Base-by-base conservation (phyloP, 2,888 invertebrate genomes). In the Panopea generosa region DNA sequence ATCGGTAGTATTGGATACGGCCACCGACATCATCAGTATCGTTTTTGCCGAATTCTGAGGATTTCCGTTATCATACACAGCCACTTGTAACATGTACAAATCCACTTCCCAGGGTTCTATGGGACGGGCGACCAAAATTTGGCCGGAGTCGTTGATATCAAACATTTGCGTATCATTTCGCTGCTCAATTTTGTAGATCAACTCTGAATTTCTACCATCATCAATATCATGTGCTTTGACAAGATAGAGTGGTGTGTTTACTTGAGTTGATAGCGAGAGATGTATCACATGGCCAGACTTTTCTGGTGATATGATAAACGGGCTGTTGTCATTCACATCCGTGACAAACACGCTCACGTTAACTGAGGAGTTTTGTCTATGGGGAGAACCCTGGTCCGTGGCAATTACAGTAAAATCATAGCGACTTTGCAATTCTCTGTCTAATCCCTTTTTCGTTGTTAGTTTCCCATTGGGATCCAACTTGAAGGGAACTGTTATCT, bases 381-480 rank as follows among this genome's bases (percentile, higher is more conserved):
- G 63, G 0, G 89, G 89, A 7, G 74, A 71, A 0, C 90, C 91
- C 38, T 85, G 83, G 76, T 91, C 90, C 6, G 76, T 83, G 14
- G 88, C 90, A 2, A 85, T 69, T 7, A 90, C 85, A 6, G 73
- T 73, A 63, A 91, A 89, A 29, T 80, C 76, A 68, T 86, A 88
- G 4, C 77, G 73, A n/a, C 57, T 73, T 7, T 81, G 62, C 16
- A 53, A 47, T 67, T 91, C 91, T 33, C 87, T 78, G 75, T 91
- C 87, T 40, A 91, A 61, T 9, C 62, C 57, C 6, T 71, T 74
- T 27, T 82, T 86, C 6, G 89, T 82, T 20, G 75, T 55, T 24
- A 90, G 69, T 2, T 75, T 77, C 29, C 90, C 90, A 72, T 83
- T 82, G 20, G 86, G 81, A 2, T 74, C 76, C n/a, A 89, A 66